phyloP scores from a whole-genome alignment of 2,113 vertebrate genomes.

The Brienomyrus longianalis region DNA sequence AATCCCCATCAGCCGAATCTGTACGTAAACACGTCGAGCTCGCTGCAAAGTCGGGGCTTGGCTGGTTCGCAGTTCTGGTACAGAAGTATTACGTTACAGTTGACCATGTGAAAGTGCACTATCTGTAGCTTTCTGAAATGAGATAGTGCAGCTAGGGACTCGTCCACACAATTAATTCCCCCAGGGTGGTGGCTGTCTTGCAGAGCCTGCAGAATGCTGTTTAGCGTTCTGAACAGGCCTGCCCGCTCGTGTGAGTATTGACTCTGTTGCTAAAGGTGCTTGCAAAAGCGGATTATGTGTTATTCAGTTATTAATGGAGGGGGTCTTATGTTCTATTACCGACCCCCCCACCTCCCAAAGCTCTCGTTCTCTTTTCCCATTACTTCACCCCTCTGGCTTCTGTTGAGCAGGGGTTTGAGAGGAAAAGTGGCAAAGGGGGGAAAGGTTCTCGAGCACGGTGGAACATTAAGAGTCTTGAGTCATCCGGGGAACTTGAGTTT shows the following conservation, averaged over 20 bases:
- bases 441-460: constrained; percentile 34
- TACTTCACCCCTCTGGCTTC: constrained; percentile 26
- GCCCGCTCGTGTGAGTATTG: neutral
- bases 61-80: neutral
- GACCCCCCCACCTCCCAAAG: neutral
- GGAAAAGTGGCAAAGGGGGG: constrained; percentile 19
- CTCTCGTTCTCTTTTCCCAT: constrained; percentile 6
- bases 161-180: neutral
- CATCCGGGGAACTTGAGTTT: constrained; percentile 31
- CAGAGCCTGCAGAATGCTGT: neutral
- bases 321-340: constrained; percentile 24
- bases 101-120: neutral
- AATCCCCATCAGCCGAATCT: neutral
- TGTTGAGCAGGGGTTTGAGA: constrained; percentile 27
- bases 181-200: neutral
- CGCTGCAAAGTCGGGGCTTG: neutral
- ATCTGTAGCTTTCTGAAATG: neutral
- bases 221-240: neutral
- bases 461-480: constrained; percentile 46
- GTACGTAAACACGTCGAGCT: neutral
- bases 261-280: constrained; percentile 28
- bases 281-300: constrained; percentile 40
- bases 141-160: neutral
- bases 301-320: constrained; percentile 43
- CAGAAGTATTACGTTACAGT: neutral